Evolutionary conservation across 2,113 vertebrate genomes (phyloP).

Genomic region (Carassius carassius): DNA sequence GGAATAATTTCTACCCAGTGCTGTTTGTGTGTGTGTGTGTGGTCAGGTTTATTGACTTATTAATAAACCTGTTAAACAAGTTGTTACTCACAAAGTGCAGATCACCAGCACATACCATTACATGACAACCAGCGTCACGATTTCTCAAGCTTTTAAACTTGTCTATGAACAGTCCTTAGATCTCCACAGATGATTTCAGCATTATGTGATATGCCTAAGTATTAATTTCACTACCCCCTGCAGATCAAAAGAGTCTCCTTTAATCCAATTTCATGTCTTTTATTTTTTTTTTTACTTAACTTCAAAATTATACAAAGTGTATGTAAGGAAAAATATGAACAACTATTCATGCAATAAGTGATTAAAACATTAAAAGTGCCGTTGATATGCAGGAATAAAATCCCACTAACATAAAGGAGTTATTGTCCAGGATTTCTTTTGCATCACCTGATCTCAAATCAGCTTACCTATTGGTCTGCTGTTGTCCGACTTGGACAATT

Average conservation of each 20-base stretch:
- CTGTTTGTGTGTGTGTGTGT: not conserved
- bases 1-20: not conserved
- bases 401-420: slow-evolving; percentile 23
- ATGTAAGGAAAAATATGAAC: not conserved
- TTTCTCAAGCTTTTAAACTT: slow-evolving; percentile 11
- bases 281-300: not conserved
- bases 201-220: not conserved
- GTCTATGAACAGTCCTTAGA: slow-evolving; percentile 11
- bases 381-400: not conserved
- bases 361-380: slow-evolving; percentile 6
- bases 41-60: not conserved
- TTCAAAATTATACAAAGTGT: not conserved
- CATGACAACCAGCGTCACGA: not conserved
- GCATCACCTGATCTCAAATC: slow-evolving; percentile 76
- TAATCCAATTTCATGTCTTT: slow-evolving; percentile 7
- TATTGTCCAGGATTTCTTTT: slow-evolving; percentile 69
- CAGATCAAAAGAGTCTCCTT: slow-evolving; percentile 22
- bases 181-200: slow-evolving; percentile 6
- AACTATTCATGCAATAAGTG: not conserved
- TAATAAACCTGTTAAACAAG: not conserved
- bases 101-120: not conserved
- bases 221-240: slow-evolving; percentile 12
- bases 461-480: slow-evolving; percentile 85
- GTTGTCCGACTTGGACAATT: slow-evolving; percentile 72
- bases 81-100: not conserved